Percentiles rank a stretch among this genome's conserved stretches.
Conservation (phyloP, 1,140 invertebrate species). For the Calephelis nemesis region DNA sequence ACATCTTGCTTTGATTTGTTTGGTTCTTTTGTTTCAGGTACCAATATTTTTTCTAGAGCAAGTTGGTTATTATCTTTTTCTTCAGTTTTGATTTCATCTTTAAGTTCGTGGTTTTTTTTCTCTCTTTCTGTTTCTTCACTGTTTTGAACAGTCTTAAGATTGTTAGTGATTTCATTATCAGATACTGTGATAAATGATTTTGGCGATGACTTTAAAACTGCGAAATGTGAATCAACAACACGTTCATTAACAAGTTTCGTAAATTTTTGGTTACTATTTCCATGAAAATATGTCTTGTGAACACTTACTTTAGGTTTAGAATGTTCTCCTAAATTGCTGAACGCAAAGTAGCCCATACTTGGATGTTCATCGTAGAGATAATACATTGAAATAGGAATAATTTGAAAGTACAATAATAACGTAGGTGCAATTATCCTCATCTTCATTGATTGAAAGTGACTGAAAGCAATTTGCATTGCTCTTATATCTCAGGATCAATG, state of each 20-base stretch:
- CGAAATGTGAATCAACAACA: conserved; percentile 45
- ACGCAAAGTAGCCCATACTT: conserved; percentile 18
- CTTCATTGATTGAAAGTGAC: conserved; percentile 10
- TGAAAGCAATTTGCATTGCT: not conserved
- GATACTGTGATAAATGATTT: conserved; percentile 17
- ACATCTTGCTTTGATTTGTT: not conserved
- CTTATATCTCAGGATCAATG: not conserved
- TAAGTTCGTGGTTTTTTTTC: not conserved
- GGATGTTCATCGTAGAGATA: conserved; percentile 49
- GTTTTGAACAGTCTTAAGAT: not conserved
- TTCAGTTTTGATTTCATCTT: not conserved
- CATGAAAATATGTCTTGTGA: conserved; percentile 43
- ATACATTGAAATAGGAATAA: conserved; percentile 36
- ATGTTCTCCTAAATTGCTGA: conserved; percentile 27
- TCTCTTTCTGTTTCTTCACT: not conserved
- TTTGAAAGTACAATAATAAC: conserved; percentile 36
- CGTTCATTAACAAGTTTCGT: conserved; percentile 42
- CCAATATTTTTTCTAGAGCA: not conserved
- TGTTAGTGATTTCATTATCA: conserved; percentile 21
- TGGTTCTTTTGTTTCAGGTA: not conserved
- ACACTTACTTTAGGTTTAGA: conserved; percentile 31
- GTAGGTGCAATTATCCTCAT: conserved; percentile 20
- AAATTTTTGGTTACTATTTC: conserved; percentile 37
- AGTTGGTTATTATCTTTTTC: not conserved
- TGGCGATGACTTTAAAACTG: conserved; percentile 31